These are phyloP conservation scores for Campopleginae sp. DNA, from an alignment of 2,888 invertebrate genomes.

Conservation along the genomic window DNA sequence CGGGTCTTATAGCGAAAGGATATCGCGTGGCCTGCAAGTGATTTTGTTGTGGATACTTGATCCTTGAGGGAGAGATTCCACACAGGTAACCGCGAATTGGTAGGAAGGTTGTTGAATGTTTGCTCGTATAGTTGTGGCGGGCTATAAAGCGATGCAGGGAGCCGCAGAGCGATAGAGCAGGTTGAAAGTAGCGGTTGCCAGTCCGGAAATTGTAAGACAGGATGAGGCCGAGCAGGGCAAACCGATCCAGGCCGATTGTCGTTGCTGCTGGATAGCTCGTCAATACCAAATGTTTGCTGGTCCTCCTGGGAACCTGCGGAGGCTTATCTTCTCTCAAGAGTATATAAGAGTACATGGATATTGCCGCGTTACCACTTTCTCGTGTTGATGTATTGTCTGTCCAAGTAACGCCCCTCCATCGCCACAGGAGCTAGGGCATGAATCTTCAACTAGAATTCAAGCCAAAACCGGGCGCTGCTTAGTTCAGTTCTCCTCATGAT, in stretches of 20 bases:
- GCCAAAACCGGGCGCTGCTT: constrained; percentile 46
- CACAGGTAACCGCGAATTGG: constrained; percentile 51
- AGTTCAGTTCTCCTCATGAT: constrained; percentile 27
- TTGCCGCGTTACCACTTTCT: constrained; percentile 53
- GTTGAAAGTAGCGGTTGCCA: neutral
- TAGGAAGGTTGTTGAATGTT: constrained; percentile 42
- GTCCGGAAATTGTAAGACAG: neutral
- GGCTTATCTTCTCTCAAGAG: constrained; percentile 69
- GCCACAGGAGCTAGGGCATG: neutral
- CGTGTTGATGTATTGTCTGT: constrained; percentile 45
- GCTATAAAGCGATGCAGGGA: constrained; percentile 35
- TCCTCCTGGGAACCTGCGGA: constrained; percentile 50
- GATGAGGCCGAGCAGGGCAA: no score
- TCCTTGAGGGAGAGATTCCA: constrained; percentile 4
- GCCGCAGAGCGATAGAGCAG: neutral
- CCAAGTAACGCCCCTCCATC: neutral
- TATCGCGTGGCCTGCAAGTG: neutral
- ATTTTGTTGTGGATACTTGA: constrained; percentile 20
- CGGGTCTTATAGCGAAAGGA: no score
- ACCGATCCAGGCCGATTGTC: no score
- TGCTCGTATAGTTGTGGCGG: no score
- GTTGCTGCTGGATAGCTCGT: no score
- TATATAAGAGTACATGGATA: constrained; percentile 62
- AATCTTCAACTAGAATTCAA: constrained; percentile 53
- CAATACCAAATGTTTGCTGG: no score